Evolutionary conservation across 2,888 invertebrate species (phyloP).

Genomic region (Cybosia mesomella): DNA sequence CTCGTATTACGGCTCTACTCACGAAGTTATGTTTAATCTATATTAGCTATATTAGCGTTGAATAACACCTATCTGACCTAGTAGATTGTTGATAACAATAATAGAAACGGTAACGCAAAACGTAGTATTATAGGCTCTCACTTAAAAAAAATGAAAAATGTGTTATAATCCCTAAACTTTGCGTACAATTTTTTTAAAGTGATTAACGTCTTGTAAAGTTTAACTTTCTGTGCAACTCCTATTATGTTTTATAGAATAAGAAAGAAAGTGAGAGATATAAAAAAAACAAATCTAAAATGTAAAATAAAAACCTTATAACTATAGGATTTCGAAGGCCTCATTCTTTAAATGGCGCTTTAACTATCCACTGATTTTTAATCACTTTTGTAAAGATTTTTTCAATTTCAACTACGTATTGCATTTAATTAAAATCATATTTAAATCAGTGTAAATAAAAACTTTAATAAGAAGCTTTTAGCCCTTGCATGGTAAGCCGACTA

Average conservation of each 20-base stretch:
- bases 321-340: no score
- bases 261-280: no score
- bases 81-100: not conserved
- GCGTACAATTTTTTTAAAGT: no score
- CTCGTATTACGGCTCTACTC: constrained; percentile 32
- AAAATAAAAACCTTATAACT: no score
- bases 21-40: constrained; percentile 35
- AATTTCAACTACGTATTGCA: not conserved
- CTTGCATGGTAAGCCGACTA: constrained; percentile 2
- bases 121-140: not conserved
- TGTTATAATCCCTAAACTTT: not conserved
- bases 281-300: no score
- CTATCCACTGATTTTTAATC: no score
- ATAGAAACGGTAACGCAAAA: not conserved
- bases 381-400: no score
- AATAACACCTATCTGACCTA: not conserved
- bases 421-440: constrained; percentile 3
- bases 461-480: constrained; percentile 8
- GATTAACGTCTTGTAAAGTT: no score
- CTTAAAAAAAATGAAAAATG: not conserved
- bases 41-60: constrained; percentile 4
- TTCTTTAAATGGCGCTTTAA: no score
- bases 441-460: constrained; percentile 12
- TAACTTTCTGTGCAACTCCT: no score
- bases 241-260: no score